Conservation (phyloP, 2,113 vertebrate species). For the Vireo altiloquus region DNA sequence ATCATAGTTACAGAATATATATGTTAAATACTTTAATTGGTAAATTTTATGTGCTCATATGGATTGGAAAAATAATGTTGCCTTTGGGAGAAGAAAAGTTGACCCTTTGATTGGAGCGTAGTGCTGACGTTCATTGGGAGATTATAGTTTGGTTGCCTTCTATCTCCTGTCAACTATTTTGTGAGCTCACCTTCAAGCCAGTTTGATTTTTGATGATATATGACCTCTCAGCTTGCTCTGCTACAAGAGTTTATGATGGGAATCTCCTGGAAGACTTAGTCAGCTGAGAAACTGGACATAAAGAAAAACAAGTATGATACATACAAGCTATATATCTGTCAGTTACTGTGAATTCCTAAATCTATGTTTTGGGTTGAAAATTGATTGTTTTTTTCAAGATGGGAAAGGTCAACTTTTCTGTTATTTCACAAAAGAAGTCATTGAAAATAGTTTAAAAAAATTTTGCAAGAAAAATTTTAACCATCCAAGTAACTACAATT, state of each 20-base stretch:
- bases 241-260: neutral
- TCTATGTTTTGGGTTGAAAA: neutral
- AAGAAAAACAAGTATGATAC: neutral
- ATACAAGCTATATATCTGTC: neutral
- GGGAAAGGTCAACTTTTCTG: neutral
- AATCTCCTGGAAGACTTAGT: slow-evolving; percentile 1
- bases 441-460: neutral
- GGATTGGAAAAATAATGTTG: neutral
- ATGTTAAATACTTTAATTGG: neutral
- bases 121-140: neutral
- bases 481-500: neutral
- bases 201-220: neutral
- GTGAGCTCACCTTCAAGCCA: neutral
- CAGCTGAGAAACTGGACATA: neutral
- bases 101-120: neutral
- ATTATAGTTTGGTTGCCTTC: neutral
- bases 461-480: neutral
- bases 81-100: neutral
- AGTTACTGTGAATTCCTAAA: neutral
- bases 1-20: neutral
- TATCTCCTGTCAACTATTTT: neutral
- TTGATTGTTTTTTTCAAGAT: neutral
- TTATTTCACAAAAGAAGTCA: neutral
- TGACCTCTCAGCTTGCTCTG: neutral
- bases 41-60: neutral